Conservation (phyloP, 2,113 vertebrate species). For the Spilogale gracilis region DNA sequence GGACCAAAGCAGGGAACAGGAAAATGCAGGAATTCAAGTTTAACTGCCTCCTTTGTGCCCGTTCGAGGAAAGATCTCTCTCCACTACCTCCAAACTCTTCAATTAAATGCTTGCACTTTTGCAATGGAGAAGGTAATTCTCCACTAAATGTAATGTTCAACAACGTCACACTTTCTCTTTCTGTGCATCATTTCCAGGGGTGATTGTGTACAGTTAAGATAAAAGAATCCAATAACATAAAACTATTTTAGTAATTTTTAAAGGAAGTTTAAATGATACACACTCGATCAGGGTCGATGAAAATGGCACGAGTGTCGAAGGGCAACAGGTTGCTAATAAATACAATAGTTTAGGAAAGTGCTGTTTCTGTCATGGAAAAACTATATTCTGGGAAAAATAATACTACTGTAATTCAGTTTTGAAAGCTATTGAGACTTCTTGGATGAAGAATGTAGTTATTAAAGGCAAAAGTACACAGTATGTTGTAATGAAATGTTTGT, state of each 20-base stretch:
- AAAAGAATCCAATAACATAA: constrained; percentile 78
- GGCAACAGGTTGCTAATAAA: constrained; percentile 91
- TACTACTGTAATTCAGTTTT: constrained; percentile 90
- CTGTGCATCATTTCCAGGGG: constrained; percentile 6
- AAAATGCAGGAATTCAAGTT: background rate
- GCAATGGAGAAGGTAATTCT: background rate
- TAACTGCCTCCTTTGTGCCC: background rate
- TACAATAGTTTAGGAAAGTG: constrained; percentile 89
- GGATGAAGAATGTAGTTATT: constrained; percentile 90
- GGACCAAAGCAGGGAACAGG: background rate
- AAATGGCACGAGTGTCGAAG: constrained; percentile 86
- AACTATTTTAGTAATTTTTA: constrained; percentile 87
- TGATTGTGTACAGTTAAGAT: constrained; percentile 63
- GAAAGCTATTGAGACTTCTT: constrained; percentile 89
- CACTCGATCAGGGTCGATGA: constrained; percentile 86
- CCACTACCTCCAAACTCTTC: background rate
- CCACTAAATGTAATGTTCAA: constrained; percentile 47
- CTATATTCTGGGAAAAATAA: constrained; percentile 88
- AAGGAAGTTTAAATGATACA: constrained; percentile 86
- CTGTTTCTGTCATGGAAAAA: constrained; percentile 86
- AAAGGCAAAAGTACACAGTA: constrained; percentile 90
- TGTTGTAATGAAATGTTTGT: constrained; percentile 92
- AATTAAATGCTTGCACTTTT: constrained; percentile 14
- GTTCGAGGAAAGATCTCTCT: background rate
- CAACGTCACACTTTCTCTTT: background rate